These are phyloP conservation scores for Drosophila mimica DNA, from an alignment of 2,888 invertebrate species.

Conservation along the genomic window DNA sequence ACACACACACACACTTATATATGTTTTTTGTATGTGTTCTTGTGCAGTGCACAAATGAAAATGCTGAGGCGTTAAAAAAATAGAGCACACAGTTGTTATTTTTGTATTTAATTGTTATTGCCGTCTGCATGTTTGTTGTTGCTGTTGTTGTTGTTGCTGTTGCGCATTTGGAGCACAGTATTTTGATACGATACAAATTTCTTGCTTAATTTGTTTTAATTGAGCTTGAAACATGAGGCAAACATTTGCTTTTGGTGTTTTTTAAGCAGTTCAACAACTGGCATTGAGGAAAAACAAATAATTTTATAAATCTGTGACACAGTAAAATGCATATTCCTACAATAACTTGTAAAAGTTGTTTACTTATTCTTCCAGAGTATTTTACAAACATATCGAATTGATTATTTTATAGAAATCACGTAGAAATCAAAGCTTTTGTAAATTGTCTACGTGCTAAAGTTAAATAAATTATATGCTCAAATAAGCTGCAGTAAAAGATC, in stretches of 20 bases:
- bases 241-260: conserved; percentile 47
- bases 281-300: conserved; percentile 16
- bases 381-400: neutral
- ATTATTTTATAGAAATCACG: conserved; percentile 19
- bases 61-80: conserved; percentile 79
- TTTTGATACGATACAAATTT: conserved; percentile 66
- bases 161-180: conserved; percentile 59
- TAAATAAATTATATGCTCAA: conserved; percentile 31
- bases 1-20: conserved; percentile 21
- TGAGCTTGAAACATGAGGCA: conserved; percentile 71
- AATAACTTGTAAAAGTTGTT: neutral
- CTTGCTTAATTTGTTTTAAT: conserved; percentile 77
- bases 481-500: conserved; percentile 28
- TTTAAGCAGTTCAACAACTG: conserved; percentile 4
- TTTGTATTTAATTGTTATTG: conserved; percentile 76
- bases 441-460: conserved; percentile 35
- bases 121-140: conserved; percentile 51
- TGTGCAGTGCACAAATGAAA: conserved; percentile 67
- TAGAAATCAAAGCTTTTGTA: neutral
- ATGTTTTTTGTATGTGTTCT: conserved; percentile 37
- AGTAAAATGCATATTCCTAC: neutral
- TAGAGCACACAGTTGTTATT: conserved; percentile 77
- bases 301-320: conserved; percentile 5
- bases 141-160: conserved; percentile 18
- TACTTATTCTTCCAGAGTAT: neutral